Percentiles rank a stretch among this genome's conserved stretches.
Conservation (phyloP, 2,888 invertebrate genomes). For the Sympetrum striolatum region DNA sequence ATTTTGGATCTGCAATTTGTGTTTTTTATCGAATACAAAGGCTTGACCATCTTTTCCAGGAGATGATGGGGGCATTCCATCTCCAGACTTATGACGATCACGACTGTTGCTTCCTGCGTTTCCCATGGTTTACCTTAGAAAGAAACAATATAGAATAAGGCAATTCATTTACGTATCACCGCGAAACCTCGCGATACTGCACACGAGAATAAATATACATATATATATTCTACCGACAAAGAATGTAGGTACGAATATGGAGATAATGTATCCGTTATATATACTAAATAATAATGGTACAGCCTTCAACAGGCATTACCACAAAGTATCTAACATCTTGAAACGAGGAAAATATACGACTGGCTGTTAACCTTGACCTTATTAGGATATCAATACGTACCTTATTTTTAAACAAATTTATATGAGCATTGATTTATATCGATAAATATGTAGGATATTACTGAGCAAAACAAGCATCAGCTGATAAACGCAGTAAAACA, state of each 20-base stretch:
- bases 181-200: too few species aligned
- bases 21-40: conserved; percentile 85
- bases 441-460: neutral
- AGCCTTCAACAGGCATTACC: neutral
- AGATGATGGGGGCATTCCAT: conserved; percentile 64
- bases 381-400: neutral
- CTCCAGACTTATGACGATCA: conserved; percentile 78
- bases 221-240: neutral
- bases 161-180: neutral
- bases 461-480: conserved; percentile 28
- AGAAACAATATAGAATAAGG: neutral
- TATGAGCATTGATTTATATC: neutral
- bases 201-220: too few species aligned
- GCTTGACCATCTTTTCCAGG: conserved; percentile 74
- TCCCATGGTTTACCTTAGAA: conserved; percentile 66
- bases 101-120: conserved; percentile 78
- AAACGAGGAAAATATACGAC: too few species aligned
- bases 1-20: conserved; percentile 59
- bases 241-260: neutral
- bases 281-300: neutral
- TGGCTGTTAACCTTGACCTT: neutral
- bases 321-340: too few species aligned
- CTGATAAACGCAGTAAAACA: conserved; percentile 33
- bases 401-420: neutral
- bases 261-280: too few species aligned